These are phyloP conservation scores for Hyposoter dolosus DNA, from an alignment of 2,888 invertebrate genomes.

Conservation along the genomic window DNA sequence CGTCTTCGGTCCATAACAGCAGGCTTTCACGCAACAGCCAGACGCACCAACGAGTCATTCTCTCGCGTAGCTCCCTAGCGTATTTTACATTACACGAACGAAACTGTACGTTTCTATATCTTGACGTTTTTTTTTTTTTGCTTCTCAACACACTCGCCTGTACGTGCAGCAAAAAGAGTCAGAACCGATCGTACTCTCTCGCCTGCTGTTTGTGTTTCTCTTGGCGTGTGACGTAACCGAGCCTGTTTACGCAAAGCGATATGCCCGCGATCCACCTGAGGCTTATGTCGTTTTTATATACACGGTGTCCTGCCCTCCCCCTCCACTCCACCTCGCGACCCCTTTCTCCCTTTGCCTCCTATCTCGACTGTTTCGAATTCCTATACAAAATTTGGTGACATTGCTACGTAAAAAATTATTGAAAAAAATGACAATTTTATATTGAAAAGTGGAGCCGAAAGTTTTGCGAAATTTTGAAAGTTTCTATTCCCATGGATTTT, in stretches of 20 bases:
- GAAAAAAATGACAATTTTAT: too few relatives aligned
- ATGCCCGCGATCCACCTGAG: slow-evolving; percentile 68
- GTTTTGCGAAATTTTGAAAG: too few relatives aligned
- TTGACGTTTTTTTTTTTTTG: not conserved
- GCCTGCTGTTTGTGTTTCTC: slow-evolving; percentile 44
- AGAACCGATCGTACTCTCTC: slow-evolving; percentile 10
- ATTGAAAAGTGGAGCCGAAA: too few relatives aligned
- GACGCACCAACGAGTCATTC: not conserved
- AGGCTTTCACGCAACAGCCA: slow-evolving; percentile 15
- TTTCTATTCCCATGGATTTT: too few relatives aligned
- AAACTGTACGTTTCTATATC: not conserved
- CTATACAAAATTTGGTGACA: not conserved
- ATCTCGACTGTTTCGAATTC: not conserved
- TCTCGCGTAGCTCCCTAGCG: slow-evolving; percentile 1
- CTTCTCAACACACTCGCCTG: not conserved
- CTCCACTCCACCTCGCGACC: not conserved
- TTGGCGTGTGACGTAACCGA: slow-evolving; percentile 73
- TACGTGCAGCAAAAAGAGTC: slow-evolving; percentile 46
- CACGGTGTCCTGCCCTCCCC: not conserved
- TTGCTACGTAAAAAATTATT: not conserved
- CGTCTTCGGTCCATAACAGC: slow-evolving; percentile 58
- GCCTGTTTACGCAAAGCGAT: slow-evolving; percentile 76
- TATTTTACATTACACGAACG: slow-evolving; percentile 31
- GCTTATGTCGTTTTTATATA: slow-evolving; percentile 39
- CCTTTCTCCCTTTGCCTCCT: not conserved